Conservation (phyloP, 53 echinoderm and acorn worm genomes). For the Holothuria leucospilota region DNA sequence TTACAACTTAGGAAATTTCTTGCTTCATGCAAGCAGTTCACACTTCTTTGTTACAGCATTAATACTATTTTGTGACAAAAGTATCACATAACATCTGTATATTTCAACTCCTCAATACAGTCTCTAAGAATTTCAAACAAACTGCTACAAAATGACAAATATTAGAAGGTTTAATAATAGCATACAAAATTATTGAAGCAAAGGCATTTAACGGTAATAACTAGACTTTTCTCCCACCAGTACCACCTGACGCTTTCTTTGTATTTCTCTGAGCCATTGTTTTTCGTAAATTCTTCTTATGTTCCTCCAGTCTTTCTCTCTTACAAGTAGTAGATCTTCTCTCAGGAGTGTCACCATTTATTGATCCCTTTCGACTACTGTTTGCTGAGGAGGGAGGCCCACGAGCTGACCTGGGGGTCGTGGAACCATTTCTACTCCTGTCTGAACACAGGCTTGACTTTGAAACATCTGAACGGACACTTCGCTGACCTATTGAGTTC, state of each 20-base stretch:
- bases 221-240: conserved; percentile 16
- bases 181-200: no score
- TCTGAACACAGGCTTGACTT: conserved; percentile 51
- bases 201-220: no score
- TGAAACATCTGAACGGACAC: conserved; percentile 61
- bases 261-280: conserved; percentile 63
- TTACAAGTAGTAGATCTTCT: conserved; percentile 1
- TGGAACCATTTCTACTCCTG: conserved; percentile 55
- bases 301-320: conserved; percentile 71
- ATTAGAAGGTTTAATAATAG: no score
- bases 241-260: background rate
- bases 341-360: conserved; percentile 59
- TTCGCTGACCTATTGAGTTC: conserved; percentile 76
- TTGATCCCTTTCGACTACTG: conserved; percentile 54
- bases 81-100: no score
- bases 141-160: no score
- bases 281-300: conserved; percentile 72
- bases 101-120: no score
- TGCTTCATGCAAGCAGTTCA: no score
- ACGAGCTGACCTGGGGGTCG: conserved; percentile 50
- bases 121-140: no score
- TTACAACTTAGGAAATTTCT: no score
- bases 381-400: conserved; percentile 38
- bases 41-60: no score
- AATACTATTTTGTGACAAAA: no score